Percentiles rank a stretch among this genome's conserved stretches.
phyloP scores from a whole-genome alignment of 2,113 vertebrate species.

The Eulacestoma nigropectus region DNA sequence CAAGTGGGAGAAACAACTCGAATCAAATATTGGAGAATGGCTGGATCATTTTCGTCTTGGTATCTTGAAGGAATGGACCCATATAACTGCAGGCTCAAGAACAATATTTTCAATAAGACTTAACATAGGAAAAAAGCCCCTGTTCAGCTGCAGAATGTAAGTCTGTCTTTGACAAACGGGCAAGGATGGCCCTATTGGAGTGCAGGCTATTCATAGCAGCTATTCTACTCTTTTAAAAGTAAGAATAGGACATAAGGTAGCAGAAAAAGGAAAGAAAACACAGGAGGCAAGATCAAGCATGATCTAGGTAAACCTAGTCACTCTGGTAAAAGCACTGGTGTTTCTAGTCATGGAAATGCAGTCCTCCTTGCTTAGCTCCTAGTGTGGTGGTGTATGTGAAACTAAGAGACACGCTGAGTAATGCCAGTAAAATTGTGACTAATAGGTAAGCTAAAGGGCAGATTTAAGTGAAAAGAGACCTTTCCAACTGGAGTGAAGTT shows the following conservation, averaged over 20 bases:
- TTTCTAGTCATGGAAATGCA: background rate
- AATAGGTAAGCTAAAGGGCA: background rate
- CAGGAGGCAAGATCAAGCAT: background rate
- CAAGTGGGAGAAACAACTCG: background rate
- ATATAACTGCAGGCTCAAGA: background rate
- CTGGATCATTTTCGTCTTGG: background rate
- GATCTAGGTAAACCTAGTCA: background rate
- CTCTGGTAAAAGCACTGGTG: background rate
- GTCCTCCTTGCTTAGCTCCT: background rate
- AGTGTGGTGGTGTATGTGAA: background rate
- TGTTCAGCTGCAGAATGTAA: background rate
- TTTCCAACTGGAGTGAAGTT: background rate
- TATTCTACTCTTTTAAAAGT: background rate
- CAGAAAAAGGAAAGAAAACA: background rate
- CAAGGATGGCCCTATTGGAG: background rate
- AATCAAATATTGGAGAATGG: background rate
- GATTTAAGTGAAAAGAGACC: background rate
- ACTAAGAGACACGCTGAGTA: background rate
- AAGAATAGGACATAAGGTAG: background rate
- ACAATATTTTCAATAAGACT: background rate
- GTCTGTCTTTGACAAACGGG: background rate
- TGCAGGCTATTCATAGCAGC: background rate
- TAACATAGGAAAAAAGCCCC: background rate
- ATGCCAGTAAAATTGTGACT: background rate
- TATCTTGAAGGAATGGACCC: background rate